Percentiles rank a stretch among this genome's conserved stretches.
phyloP scores from a whole-genome alignment of 2,797 vertebrate genomes.

The Poeciliopsis turneri region DNA sequence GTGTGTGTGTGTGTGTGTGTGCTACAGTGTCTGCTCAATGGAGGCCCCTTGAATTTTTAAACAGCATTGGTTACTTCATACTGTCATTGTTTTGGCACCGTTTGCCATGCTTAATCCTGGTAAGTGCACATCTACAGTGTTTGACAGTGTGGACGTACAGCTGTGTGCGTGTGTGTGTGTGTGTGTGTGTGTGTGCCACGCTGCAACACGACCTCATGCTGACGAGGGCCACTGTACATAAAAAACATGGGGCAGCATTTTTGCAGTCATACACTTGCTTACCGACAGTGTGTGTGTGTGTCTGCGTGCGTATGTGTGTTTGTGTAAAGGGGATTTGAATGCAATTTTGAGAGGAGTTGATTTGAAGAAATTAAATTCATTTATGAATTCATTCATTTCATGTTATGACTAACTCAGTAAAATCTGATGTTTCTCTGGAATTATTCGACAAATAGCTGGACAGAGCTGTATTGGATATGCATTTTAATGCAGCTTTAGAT shows the following conservation, averaged over 20 bases:
- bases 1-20: constrained; percentile 26
- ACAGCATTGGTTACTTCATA: constrained; percentile 81
- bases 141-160: constrained; percentile 31
- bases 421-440: background rate
- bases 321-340: background rate
- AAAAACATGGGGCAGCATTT: constrained; percentile 3
- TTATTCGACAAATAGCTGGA: background rate
- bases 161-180: constrained; percentile 33
- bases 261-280: constrained; percentile 8
- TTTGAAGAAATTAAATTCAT: background rate
- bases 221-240: constrained; percentile 16
- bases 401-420: too few relatives aligned
- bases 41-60: constrained; percentile 82
- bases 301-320: too few relatives aligned
- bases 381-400: too few relatives aligned
- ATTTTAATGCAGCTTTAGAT: background rate
- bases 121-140: constrained; percentile 72
- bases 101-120: constrained; percentile 77
- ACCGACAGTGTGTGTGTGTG: background rate
- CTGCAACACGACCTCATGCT: constrained; percentile 15
- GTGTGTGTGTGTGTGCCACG: constrained; percentile 23
- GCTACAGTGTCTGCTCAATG: constrained; percentile 80
- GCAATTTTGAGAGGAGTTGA: background rate
- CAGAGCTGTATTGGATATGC: background rate
- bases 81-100: constrained; percentile 80